Conservation (phyloP, 2,888 invertebrate species). For the Leptura quadrifasciata region DNA sequence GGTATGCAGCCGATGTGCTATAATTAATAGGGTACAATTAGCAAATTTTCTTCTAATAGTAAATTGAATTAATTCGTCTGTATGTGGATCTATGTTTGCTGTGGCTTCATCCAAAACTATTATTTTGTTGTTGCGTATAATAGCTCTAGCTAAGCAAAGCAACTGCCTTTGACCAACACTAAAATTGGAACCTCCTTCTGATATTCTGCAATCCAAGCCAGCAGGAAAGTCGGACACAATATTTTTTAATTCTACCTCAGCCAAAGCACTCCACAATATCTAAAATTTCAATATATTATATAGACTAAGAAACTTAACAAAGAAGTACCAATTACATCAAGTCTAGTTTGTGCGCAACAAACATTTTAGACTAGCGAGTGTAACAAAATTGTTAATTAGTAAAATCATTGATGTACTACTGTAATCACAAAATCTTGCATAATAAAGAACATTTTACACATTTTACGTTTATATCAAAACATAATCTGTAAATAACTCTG, state of each 20-base stretch:
- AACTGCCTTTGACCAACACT: slow-evolving; percentile 79
- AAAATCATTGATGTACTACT: too few species aligned
- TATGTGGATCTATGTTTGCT: slow-evolving; percentile 87
- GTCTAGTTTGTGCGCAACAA: too few species aligned
- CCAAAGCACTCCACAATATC: slow-evolving; percentile 89
- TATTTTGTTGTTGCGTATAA: slow-evolving; percentile 72
- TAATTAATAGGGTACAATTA: slow-evolving; percentile 86
- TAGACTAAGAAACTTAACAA: too few species aligned
- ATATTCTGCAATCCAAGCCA: slow-evolving; percentile 80
- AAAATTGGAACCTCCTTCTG: slow-evolving; percentile 79
- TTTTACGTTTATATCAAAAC: too few species aligned
- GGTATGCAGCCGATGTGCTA: slow-evolving; percentile 52
- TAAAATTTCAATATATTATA: slow-evolving; percentile 56
- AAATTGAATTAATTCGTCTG: slow-evolving; percentile 84
- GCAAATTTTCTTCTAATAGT: slow-evolving; percentile 85
- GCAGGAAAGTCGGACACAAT: slow-evolving; percentile 80
- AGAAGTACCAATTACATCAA: too few species aligned
- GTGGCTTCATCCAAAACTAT: slow-evolving; percentile 82
- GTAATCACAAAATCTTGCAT: too few species aligned
- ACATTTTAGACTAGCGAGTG: too few species aligned
- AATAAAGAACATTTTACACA: too few species aligned
- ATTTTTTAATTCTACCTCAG: slow-evolving; percentile 87
- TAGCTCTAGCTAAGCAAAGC: slow-evolving; percentile 67
- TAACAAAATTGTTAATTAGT: too few species aligned
- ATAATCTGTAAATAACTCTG: too few species aligned